Evolutionary conservation across 2,888 invertebrate species (phyloP), one percentile per base, ranked within the genome.

Genomic region (Clusia tigrina): DNA sequence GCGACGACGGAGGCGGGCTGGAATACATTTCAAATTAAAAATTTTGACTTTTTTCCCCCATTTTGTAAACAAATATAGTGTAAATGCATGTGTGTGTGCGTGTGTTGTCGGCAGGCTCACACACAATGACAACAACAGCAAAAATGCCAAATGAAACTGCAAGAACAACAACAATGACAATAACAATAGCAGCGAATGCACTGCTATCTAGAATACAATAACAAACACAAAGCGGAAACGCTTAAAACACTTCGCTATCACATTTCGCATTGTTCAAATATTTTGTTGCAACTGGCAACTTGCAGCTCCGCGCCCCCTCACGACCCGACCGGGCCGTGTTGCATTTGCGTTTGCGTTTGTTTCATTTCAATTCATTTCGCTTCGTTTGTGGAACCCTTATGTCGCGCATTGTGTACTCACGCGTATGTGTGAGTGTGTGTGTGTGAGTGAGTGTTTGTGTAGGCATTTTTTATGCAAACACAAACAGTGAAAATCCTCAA

Each of bases 181-280:
- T n/a, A n/a, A n/a, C n/a, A n/a, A n/a, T n/a, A n/a, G n/a, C n/a
- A n/a, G n/a, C n/a, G n/a, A n/a, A n/a, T n/a, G n/a, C n/a, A n/a
- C n/a, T n/a, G n/a, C n/a, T n/a, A n/a, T n/a, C n/a, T n/a, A n/a
- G n/a, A n/a, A n/a, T n/a, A n/a, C 48, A 48, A 48, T 22, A 48
- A 48, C 48, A 3, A 71, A 75, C 72, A 70, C 74, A 76, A 72
- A 74, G 71, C 65, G 69, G 75, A 77, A 74, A 77, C 74, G 74
- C 77, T 74, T 77, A 77, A 74, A 75, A 74, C 74, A 74, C 77
- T 74, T 74, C 75, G 75, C 74, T 74, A 74, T 77, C 76, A 73
- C 77, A 77, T 75, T 74, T 74, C 74, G 66, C 73, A 74, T 74
- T 74, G 77, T 77, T 74, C 71, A 76, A 74, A 77, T 77, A 76